Conservation (phyloP, 2,888 invertebrate species). For the Morpho achilles region DNA sequence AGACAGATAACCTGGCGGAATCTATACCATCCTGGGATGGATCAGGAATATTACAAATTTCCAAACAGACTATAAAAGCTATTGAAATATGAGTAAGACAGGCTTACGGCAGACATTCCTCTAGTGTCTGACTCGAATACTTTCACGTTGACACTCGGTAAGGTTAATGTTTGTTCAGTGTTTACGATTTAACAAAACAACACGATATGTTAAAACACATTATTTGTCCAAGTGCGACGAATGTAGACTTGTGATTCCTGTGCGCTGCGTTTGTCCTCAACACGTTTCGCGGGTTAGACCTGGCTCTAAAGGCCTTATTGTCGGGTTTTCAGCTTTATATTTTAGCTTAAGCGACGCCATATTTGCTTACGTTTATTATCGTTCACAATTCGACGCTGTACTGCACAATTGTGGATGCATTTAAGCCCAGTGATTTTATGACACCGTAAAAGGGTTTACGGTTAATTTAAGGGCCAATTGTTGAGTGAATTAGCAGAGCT, state of each 20-base stretch:
- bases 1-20: too few relatives aligned
- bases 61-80: slow-evolving; percentile 3
- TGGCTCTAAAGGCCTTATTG: slow-evolving; percentile 65
- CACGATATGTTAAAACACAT: slow-evolving; percentile 79
- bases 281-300: slow-evolving; percentile 65
- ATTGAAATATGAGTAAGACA: slow-evolving; percentile 3
- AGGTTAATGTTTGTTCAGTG: slow-evolving; percentile 68
- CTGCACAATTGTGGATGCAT: slow-evolving; percentile 50
- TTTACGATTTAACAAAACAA: slow-evolving; percentile 80
- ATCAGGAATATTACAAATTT: background rate
- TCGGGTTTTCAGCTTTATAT: slow-evolving; percentile 58
- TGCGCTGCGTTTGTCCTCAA: slow-evolving; percentile 67
- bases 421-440: slow-evolving; percentile 52
- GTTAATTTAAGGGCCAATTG: slow-evolving; percentile 46
- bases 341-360: slow-evolving; percentile 43
- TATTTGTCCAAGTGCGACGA: slow-evolving; percentile 77
- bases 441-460: slow-evolving; percentile 50
- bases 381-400: slow-evolving; percentile 31
- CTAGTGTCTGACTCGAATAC: slow-evolving; percentile 47
- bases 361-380: slow-evolving; percentile 68
- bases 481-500: slow-evolving; percentile 27
- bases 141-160: slow-evolving; percentile 52
- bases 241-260: slow-evolving; percentile 71
- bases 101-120: slow-evolving; percentile 56
- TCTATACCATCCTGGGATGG: too few relatives aligned